Evolutionary conservation across 2,888 invertebrate species (phyloP), one percentile per base, ranked within the genome.

Genomic region (Drosophila suboccidentalis): DNA sequence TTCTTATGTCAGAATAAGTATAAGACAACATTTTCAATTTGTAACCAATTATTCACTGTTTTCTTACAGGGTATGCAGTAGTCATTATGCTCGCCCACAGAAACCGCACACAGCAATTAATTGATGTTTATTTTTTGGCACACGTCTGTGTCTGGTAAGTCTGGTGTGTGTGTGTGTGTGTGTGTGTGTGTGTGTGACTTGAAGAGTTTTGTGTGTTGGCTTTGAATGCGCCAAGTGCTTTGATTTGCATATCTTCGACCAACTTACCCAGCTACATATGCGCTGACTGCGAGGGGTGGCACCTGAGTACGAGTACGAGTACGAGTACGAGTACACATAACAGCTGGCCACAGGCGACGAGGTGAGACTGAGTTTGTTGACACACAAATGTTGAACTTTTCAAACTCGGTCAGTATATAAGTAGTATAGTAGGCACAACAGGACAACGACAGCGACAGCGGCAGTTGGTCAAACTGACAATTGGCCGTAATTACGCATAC

Each of bases 81-180:
- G 79, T 77, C 77, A 57, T 8, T 4, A 19, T 63, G 53, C n/a
- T 39, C 64, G 55, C 60, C 63, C 60, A 55, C 57, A 43, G 4
- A 3, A 8, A 15, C 9, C 47, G 44, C 53, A 61, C 46, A 64
- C 66, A 71, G 60, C 74, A 67, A 70, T 75, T 83, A 78, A 82
- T 86, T 86, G 82, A 88, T 83, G 80, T 80, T 69, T 80, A 63
- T 82, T 78, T 87, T 85, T 87, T 82, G 88, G 74, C 88, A 77
- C 88, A 87, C 80, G 77, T 70, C 76, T 59, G 58, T 44, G 68
- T 50, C 44, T 36, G n/a, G 39, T 17, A n/a, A 34, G 36, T 32
- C 10, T 50, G 13, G 41, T 38, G 44, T 44, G 44, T 47, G 53
- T 49, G 53, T 50, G 22, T 58, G 55, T 32, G 26, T 50, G 61